Evolutionary conservation across 53 echinoderm and acorn worm species (phyloP).

Genomic region (Temnopleurus reevesii): DNA sequence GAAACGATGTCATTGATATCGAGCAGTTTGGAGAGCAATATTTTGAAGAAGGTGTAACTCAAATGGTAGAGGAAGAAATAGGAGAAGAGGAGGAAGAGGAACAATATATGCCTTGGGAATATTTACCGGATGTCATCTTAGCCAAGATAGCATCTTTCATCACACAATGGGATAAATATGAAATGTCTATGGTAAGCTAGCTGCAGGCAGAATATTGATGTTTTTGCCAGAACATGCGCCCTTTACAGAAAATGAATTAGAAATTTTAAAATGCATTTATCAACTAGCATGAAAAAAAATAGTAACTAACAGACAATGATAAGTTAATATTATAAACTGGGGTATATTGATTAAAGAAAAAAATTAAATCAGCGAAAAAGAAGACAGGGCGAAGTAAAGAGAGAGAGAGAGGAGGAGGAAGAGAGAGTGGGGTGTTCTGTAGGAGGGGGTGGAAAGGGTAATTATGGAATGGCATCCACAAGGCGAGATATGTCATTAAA

Average conservation of each 20-base stretch:
- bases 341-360: too few relatives aligned
- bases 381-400: too few relatives aligned
- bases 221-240: not conserved
- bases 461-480: too few relatives aligned
- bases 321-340: too few relatives aligned
- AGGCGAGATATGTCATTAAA: too few relatives aligned
- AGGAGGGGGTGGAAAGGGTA: not conserved
- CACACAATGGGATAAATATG: constrained; percentile 67
- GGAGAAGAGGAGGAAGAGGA: constrained; percentile 22
- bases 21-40: not conserved
- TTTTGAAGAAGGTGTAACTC: not conserved
- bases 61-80: not conserved
- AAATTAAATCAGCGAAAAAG: too few relatives aligned
- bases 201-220: too few relatives aligned
- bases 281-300: too few relatives aligned
- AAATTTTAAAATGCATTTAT: too few relatives aligned
- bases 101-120: constrained; percentile 34
- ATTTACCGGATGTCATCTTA: constrained; percentile 66
- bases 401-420: not conserved
- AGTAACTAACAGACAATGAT: too few relatives aligned
- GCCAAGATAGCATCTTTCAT: constrained; percentile 72
- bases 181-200: constrained; percentile 32
- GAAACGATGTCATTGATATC: not conserved
- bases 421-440: not conserved
- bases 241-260: not conserved